Evolutionary conservation across 1,140 invertebrate genomes (phyloP).

Genomic region (Mylabris phalerata): DNA sequence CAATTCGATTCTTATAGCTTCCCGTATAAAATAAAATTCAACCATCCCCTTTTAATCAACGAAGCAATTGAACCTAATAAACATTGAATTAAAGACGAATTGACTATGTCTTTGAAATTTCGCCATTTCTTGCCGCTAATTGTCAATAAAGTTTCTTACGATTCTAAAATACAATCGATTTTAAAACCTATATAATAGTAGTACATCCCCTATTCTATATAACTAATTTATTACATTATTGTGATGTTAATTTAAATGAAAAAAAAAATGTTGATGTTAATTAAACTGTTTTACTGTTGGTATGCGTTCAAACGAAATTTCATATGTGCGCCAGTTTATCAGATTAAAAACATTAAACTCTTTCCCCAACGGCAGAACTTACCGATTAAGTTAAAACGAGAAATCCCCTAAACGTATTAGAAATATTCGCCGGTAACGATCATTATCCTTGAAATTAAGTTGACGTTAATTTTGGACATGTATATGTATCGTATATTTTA

Average conservation of each 20-base stretch:
- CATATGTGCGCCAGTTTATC: conserved; percentile 22
- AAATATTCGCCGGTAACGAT: conserved; percentile 12
- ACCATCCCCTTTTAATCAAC: conserved; percentile 27
- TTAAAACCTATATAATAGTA: too few species aligned
- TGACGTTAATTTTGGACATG: conserved; percentile 10
- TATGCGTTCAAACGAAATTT: neutral
- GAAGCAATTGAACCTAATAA: conserved; percentile 27
- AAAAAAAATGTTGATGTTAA: too few species aligned
- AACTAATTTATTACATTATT: too few species aligned
- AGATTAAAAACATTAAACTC: conserved; percentile 26
- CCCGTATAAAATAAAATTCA: conserved; percentile 25
- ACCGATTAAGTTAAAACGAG: conserved; percentile 16
- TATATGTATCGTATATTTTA: conserved; percentile 4
- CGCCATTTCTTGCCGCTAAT: conserved; percentile 22
- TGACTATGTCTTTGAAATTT: conserved; percentile 23
- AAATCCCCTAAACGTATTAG: conserved; percentile 13
- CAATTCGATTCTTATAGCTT: conserved; percentile 24
- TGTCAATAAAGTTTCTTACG: conserved; percentile 10
- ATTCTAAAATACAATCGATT: neutral
- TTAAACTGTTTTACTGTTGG: too few species aligned
- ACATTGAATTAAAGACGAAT: conserved; percentile 31
- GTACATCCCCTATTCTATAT: too few species aligned
- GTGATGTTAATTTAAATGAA: too few species aligned
- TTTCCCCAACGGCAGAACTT: conserved; percentile 20
- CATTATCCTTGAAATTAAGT: conserved; percentile 15